phyloP scores from a whole-genome alignment of 2,888 invertebrate species.

The Bimastos eiseni region DNA sequence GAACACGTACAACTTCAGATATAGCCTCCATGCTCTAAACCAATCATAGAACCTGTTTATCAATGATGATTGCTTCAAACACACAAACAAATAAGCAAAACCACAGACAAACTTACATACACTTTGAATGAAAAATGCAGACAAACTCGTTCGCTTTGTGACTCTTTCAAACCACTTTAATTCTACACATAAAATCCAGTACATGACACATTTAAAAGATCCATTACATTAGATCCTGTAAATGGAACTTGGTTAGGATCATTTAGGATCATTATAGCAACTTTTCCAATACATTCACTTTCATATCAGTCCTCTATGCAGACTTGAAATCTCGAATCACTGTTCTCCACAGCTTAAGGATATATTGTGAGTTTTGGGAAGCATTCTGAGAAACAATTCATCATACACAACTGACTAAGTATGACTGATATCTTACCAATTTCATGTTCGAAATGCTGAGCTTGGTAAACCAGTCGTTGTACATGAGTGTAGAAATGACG shows the following conservation, averaged over 20 bases:
- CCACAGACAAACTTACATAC: background rate
- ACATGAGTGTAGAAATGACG: background rate
- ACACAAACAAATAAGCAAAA: background rate
- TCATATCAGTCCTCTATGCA: background rate
- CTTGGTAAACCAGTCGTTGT: background rate
- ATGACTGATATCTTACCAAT: background rate
- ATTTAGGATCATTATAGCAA: background rate
- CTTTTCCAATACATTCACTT: background rate
- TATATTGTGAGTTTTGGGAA: background rate
- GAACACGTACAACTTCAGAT: background rate
- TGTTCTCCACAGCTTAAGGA: no score
- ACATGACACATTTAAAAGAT: background rate
- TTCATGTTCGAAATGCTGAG: conserved; percentile 21
- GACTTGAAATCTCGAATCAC: no score
- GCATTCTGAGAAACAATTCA: background rate
- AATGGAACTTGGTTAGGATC: no score
- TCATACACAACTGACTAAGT: background rate
- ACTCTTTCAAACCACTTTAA: background rate
- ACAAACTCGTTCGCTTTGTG: background rate
- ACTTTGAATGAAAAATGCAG: no score
- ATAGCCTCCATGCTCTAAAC: background rate
- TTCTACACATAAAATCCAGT: background rate
- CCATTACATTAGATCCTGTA: background rate
- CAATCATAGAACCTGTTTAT: background rate
- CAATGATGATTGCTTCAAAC: background rate